Evolutionary conservation across 2,888 invertebrate genomes (phyloP), one percentile per base, ranked within the genome.

Genomic region (Philhelius pedissequus): DNA sequence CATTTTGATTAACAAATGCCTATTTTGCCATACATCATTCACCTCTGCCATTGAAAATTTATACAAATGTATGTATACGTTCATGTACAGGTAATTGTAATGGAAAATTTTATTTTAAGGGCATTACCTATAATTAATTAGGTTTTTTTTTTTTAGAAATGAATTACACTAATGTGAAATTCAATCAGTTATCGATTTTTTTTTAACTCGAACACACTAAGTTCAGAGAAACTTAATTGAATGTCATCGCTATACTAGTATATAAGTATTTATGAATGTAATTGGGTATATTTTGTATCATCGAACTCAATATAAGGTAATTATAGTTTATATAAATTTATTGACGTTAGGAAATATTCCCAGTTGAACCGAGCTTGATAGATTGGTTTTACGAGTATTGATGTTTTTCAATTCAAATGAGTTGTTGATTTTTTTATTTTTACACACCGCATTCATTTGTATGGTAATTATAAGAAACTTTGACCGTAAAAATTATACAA

Each of bases 371-470:
- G 32, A 30, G 56, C 48, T 27, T 35, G 35, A 11, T 50, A 48
- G 13, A 48, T 58, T 60, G 38, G 35, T 48, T 58, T 4, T 2
- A n/a, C n/a, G n/a, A n/a, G n/a, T n/a, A 15, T 40, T 71, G 35
- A 56, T 15, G 60, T 76, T 77, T 68, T 66, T 27, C 15, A 73
- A 43, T 66, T 56, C 45, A 66, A 75, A 64, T 50, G 27, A 76
- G 60, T 30, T 40, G 58, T 22, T 60, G 54, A 35, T 27, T 69
- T 22, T 56, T 66, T 30, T 58, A 38, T 58, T 43, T n/a, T 43
- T 0, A 27, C 35, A 27, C 38, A 60, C 40, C n/a, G 20, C 18
- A 22, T 25, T 5, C 18, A 62, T n/a, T n/a, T n/a, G n/a, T n/a
- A n/a, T 62, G 45, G 30, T 30, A 45, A 43, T 35, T 45, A 45